phyloP scores from a whole-genome alignment of 2,113 vertebrate species.

The Spilogale gracilis region DNA sequence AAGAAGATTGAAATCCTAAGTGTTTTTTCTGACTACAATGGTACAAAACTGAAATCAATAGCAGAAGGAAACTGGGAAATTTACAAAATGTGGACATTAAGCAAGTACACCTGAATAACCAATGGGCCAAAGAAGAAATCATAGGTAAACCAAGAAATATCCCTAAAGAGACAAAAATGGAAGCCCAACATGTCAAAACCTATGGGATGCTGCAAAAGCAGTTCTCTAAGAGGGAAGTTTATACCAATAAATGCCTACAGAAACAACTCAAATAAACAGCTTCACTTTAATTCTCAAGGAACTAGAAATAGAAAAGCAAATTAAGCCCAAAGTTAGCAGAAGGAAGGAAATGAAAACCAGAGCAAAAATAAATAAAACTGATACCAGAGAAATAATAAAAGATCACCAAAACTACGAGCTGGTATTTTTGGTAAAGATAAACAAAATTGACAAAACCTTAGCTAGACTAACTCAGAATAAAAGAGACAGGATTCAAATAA shows the following conservation, averaged over 20 bases:
- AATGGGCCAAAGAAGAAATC: background rate
- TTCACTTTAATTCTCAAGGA: background rate
- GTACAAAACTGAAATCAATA: background rate
- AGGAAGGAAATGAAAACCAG: background rate
- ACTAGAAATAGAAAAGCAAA: background rate
- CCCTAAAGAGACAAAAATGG: background rate
- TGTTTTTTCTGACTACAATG: background rate
- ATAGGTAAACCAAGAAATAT: background rate
- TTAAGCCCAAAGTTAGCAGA: background rate
- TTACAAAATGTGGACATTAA: slow-evolving; percentile 1
- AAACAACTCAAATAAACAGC: background rate
- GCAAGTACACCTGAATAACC: background rate
- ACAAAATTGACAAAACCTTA: background rate
- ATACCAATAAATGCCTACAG: background rate
- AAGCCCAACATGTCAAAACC: background rate
- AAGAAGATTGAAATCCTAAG: background rate
- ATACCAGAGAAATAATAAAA: background rate
- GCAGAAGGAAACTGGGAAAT: background rate
- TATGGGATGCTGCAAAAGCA: background rate
- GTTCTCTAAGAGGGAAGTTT: background rate
- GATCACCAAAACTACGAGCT: background rate
- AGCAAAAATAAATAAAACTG: background rate
- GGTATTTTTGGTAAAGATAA: background rate
- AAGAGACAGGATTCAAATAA: background rate
- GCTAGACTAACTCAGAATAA: background rate